Conservation (phyloP, 1,140 invertebrate genomes). For the Procambarus clarkii region DNA sequence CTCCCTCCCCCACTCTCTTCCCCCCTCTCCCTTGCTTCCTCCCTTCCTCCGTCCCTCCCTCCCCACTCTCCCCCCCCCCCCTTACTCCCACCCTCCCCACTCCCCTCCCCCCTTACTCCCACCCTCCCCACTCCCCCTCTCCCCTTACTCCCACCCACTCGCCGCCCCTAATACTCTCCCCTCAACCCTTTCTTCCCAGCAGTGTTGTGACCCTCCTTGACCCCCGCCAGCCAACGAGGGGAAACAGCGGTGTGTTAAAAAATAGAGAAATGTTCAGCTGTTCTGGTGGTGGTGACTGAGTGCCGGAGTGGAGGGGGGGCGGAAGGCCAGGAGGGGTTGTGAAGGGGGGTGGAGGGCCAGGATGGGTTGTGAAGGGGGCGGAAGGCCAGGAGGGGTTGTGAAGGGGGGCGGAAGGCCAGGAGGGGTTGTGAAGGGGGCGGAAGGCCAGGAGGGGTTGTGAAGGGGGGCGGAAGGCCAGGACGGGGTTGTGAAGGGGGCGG, state of each 20-base stretch:
- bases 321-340: neutral
- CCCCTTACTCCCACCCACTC: neutral
- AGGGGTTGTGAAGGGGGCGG: neutral
- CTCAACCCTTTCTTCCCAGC: conserved; percentile 5
- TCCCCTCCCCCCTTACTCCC: neutral
- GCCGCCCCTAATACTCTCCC: neutral
- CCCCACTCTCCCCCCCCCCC: neutral
- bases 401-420: neutral
- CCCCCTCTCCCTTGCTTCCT: neutral
- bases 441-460: neutral
- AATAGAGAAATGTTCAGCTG: conserved; percentile 44
- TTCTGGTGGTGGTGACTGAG: conserved; percentile 9
- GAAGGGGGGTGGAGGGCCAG: neutral
- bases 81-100: too few species aligned
- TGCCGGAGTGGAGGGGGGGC: neutral
- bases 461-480: neutral
- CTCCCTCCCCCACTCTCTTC: neutral
- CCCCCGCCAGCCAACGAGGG: conserved; percentile 26
- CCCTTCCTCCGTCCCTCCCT: neutral
- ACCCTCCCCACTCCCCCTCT: neutral
- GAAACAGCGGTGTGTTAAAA: conserved; percentile 34
- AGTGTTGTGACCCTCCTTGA: conserved; percentile 26
- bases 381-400: neutral
- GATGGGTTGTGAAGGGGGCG: too few species aligned
- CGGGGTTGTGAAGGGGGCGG: neutral